phyloP scores from a whole-genome alignment of 2,888 invertebrate species.

The Lasioglossum malachurum region DNA sequence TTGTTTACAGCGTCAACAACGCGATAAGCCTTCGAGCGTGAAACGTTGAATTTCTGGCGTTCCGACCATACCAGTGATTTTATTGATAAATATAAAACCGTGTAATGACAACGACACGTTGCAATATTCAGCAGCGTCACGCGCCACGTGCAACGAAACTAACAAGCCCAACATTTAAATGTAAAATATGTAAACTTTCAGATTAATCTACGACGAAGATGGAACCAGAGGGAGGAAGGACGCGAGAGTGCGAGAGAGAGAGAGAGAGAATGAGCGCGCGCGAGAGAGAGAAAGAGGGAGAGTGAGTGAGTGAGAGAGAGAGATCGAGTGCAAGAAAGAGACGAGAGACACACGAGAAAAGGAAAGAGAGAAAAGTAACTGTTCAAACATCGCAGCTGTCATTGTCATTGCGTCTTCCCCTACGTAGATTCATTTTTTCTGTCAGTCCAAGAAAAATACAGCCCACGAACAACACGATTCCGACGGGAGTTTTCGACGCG shows the following conservation, averaged over 20 bases:
- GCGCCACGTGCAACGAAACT: slow-evolving; percentile 7
- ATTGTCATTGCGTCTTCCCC: slow-evolving; percentile 79
- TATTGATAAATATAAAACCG: background rate
- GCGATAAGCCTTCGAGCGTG: background rate
- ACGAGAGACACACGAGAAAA: background rate
- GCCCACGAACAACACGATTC: no score
- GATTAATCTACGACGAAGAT: slow-evolving; percentile 23
- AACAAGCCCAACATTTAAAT: slow-evolving; percentile 7
- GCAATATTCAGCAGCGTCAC: slow-evolving; percentile 5
- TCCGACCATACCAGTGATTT: background rate
- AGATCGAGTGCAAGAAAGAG: background rate
- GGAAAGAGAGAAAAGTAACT: slow-evolving; percentile 41
- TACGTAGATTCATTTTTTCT: slow-evolving; percentile 60
- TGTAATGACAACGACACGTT: slow-evolving; percentile 7
- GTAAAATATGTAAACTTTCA: slow-evolving; percentile 25
- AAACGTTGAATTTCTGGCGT: background rate
- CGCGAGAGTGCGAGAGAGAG: background rate
- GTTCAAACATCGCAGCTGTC: slow-evolving; percentile 79
- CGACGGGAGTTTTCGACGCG: background rate
- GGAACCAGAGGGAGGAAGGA: slow-evolving; percentile 10
- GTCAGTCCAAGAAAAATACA: slow-evolving; percentile 14
- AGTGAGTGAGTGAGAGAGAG: background rate
- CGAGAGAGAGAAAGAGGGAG: background rate
- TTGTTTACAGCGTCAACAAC: background rate
- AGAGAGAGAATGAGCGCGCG: no score